These are phyloP conservation scores for Yponomeuta evonymella DNA, from an alignment of 2,888 invertebrate genomes.

Conservation along the genomic window DNA sequence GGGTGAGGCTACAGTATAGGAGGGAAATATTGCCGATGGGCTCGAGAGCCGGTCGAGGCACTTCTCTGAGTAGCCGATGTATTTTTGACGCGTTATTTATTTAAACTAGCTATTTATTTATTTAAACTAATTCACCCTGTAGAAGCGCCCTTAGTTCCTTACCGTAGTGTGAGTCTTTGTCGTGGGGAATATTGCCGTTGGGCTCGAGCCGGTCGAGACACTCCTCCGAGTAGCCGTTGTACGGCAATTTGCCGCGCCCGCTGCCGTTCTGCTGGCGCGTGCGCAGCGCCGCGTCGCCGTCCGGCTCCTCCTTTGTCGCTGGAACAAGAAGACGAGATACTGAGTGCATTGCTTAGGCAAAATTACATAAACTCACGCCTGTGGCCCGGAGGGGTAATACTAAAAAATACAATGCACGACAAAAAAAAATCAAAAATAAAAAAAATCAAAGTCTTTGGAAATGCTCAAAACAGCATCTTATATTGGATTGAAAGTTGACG, in stretches of 20 bases:
- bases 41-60: slow-evolving; percentile 92
- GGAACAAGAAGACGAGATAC: slow-evolving; percentile 60
- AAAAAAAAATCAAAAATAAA: too few species aligned
- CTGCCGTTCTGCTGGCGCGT: slow-evolving; percentile 77
- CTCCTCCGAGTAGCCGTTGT: slow-evolving; percentile 96
- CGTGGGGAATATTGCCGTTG: slow-evolving; percentile 93
- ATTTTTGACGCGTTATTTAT: slow-evolving; percentile 34
- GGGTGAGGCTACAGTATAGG: slow-evolving; percentile 56
- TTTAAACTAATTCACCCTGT: too few species aligned
- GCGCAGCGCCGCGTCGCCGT: slow-evolving; percentile 68
- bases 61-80: slow-evolving; percentile 95
- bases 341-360: slow-evolving; percentile 10
- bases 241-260: slow-evolving; percentile 87
- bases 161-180: slow-evolving; percentile 82
- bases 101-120: too few species aligned
- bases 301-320: slow-evolving; percentile 96
- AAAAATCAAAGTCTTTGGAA: too few species aligned
- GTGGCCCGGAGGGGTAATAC: too few species aligned
- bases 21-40: slow-evolving; percentile 95
- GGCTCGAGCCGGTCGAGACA: slow-evolving; percentile 95
- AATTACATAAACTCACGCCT: not conserved
- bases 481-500: too few species aligned
- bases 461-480: too few species aligned
- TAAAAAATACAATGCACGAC: too few species aligned
- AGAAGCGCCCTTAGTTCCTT: slow-evolving; percentile 23